Evolutionary conservation across 37 sponge, comb jelly and placozoan genomes (phyloP).

Genomic region (Beroe ovata): DNA sequence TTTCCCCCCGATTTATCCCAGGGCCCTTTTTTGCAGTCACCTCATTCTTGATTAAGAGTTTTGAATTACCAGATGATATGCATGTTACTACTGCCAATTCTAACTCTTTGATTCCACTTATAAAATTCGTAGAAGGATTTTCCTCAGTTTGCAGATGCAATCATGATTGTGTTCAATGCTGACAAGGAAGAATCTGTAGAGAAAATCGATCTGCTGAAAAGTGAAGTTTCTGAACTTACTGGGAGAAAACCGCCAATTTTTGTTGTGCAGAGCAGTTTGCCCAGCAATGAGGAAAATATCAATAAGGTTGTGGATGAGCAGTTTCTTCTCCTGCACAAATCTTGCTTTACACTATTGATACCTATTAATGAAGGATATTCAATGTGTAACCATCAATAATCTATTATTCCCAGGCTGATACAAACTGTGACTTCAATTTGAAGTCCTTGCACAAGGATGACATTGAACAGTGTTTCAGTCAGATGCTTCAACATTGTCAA

Average conservation of each 20-base stretch:
- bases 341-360: no score
- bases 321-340: no score
- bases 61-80: background rate
- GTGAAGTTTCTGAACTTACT: background rate
- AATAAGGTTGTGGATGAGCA: no score
- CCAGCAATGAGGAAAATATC: no score
- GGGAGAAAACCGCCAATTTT: constrained; percentile 26
- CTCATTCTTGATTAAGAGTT: no score
- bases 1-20: no score
- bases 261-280: constrained; percentile 15
- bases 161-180: background rate
- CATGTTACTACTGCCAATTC: background rate
- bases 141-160: constrained; percentile 14
- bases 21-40: no score
- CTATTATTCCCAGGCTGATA: background rate
- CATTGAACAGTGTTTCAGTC: background rate
- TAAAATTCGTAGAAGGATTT: no score
- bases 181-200: background rate
- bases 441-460: background rate
- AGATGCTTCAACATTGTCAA: constrained; percentile 24
- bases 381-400: background rate
- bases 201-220: background rate
- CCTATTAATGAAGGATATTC: no score
- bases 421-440: background rate
- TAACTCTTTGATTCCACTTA: no score